These are phyloP conservation scores for Diplodus sargus DNA, from an alignment of 2,797 vertebrate species.

Conservation along the genomic window DNA sequence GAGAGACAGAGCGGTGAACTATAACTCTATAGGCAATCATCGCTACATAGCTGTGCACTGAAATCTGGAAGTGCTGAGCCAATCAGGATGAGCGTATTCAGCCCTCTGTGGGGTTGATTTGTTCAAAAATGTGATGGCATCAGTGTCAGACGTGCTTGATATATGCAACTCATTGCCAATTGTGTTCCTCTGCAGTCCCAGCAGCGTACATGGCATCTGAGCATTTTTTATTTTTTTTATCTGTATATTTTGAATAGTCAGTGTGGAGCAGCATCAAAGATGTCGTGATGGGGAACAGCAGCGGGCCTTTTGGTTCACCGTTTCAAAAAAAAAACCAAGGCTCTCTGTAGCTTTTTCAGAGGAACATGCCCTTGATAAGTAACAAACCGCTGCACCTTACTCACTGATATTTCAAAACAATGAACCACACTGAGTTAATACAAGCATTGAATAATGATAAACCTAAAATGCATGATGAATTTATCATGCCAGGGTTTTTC, in stretches of 20 bases:
- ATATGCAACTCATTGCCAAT: background rate
- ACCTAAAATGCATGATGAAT: background rate
- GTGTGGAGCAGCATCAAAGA: background rate
- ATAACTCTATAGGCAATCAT: constrained; percentile 35
- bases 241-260: background rate
- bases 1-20: constrained; percentile 42
- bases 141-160: constrained; percentile 2
- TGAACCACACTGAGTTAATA: background rate
- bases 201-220: background rate
- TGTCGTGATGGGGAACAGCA: background rate
- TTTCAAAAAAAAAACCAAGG: background rate
- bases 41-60: constrained; percentile 18
- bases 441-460: background rate
- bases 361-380: too few species aligned
- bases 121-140: constrained; percentile 7
- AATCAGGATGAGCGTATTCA: constrained; percentile 38
- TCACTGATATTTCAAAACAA: background rate
- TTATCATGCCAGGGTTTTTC: background rate
- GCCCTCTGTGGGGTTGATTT: constrained; percentile 50
- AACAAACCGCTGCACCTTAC: background rate
- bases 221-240: background rate
- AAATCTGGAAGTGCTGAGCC: constrained; percentile 15
- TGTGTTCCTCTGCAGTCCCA: background rate
- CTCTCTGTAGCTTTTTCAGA: background rate
- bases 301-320: background rate